These are phyloP conservation scores for Drosophila sechellia DNA, from an alignment of 1,140 invertebrate genomes.

Conservation along the genomic window DNA sequence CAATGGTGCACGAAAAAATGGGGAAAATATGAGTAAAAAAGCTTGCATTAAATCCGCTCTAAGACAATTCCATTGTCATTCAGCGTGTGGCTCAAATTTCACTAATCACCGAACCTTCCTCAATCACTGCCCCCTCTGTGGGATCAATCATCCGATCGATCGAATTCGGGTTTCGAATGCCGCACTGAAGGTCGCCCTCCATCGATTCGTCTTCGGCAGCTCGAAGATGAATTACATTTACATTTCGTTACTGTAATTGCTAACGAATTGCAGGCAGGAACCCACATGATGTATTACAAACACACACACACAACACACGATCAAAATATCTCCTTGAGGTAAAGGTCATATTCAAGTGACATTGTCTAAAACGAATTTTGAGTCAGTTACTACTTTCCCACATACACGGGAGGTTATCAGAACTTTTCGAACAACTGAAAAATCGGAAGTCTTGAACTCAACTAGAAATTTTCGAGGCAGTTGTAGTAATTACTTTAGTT, in stretches of 20 bases:
- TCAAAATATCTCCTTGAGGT: constrained; percentile 22
- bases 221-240: constrained; percentile 74
- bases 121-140: constrained; percentile 32
- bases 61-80: constrained; percentile 78
- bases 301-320: constrained; percentile 4
- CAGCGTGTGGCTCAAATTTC: constrained; percentile 67
- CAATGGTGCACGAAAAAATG: constrained; percentile 7
- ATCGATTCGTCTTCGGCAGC: constrained; percentile 51
- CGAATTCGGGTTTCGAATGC: constrained; percentile 42
- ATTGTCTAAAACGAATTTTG: constrained; percentile 17
- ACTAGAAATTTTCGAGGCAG: constrained; percentile 6
- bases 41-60: constrained; percentile 57
- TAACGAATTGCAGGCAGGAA: constrained; percentile 49
- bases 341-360: constrained; percentile 35
- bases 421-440: constrained; percentile 22
- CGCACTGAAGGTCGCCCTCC: constrained; percentile 58
- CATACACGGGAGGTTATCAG: constrained; percentile 27
- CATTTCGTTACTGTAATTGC: constrained; percentile 66
- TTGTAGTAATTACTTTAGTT: constrained; percentile 4
- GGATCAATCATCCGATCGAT: constrained; percentile 48
- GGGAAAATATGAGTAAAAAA: constrained; percentile 30
- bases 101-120: constrained; percentile 59
- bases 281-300: constrained; percentile 16
- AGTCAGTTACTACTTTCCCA: constrained; percentile 25
- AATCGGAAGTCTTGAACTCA: constrained; percentile 22